These are phyloP conservation scores for Heteronetta atricapilla DNA, from an alignment of 2,113 vertebrate genomes.

Conservation along the genomic window DNA sequence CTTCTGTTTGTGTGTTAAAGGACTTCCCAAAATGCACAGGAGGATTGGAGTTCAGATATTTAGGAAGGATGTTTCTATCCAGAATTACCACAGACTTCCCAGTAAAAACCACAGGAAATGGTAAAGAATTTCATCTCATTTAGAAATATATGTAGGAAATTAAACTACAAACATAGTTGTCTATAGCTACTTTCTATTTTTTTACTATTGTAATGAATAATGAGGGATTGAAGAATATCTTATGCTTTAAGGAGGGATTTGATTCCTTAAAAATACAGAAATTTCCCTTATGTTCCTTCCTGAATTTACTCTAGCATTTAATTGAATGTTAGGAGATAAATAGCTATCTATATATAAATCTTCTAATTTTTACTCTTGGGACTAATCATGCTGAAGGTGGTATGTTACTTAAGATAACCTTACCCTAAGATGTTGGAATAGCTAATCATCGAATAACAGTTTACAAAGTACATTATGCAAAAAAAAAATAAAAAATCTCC, in stretches of 20 bases:
- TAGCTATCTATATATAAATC: not conserved
- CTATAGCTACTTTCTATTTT: not conserved
- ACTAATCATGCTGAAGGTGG: not conserved
- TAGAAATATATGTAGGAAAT: not conserved
- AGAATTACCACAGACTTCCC: not conserved
- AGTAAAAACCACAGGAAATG: not conserved
- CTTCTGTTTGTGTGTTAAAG: not conserved
- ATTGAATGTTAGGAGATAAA: not conserved
- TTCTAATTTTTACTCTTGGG: not conserved
- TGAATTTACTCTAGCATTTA: not conserved
- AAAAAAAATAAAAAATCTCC: not conserved
- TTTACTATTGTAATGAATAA: not conserved
- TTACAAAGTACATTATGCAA: not conserved
- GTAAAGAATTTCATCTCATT: not conserved
- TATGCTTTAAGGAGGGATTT: not conserved
- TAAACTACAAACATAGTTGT: not conserved
- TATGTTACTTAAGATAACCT: not conserved
- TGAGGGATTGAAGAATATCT: not conserved
- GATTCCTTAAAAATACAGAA: not conserved
- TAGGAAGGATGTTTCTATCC: not conserved
- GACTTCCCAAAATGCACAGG: not conserved
- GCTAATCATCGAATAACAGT: not conserved
- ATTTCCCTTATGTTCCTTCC: not conserved
- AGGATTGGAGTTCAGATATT: not conserved
- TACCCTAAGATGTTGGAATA: not conserved